Evolutionary conservation across 2,888 invertebrate species (phyloP), one percentile per base, ranked within the genome.

Genomic region (Leptothorax acervorum): DNA sequence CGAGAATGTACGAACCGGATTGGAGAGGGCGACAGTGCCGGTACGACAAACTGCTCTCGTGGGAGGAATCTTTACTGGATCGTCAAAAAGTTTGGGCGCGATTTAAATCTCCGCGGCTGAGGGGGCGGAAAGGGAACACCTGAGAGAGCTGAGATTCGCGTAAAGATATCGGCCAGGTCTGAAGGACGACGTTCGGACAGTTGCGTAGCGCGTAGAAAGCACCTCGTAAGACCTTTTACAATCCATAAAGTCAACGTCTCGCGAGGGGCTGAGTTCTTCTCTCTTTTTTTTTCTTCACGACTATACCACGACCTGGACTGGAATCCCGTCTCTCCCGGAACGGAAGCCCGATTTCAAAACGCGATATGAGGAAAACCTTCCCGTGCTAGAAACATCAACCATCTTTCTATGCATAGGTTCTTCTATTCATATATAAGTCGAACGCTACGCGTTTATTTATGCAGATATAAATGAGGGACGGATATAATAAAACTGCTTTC

Each of bases 191-290:
- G 71, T 62, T 63, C 53, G 68, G 62, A n/a, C 63, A 87, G 84
- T 70, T 78, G 51, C 84, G 82, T 28, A 39, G 35, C 76, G 60
- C 83, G 85, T 84, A 86, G 71, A 82, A 78, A 84, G 75, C 84
- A 74, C 57, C 85, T 90, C 88, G 91, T 88, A 89, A 92, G 81
- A 82, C 65, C 86, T 89, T 90, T 90, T 87, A 89, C 89, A 91
- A 92, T 91, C 90, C 87, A 89, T 90, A 91, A 90, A 89, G 86
- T 79, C 85, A 35, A 23, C 35, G 85, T 89, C 88, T 85, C 68
- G 74, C 90, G 84, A 70, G 71, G 11, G 63, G 81, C 57, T 86
- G 83, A 85, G 66, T 85, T 89, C 83, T 76, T 76, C 53, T 55
- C 5, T 18, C 28, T 31, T 63, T 31, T 68, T 45, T 48, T 51